Base-by-base conservation (phyloP, 92 coral and sea anemone species). In the Epizoanthus stellaris region DNA sequence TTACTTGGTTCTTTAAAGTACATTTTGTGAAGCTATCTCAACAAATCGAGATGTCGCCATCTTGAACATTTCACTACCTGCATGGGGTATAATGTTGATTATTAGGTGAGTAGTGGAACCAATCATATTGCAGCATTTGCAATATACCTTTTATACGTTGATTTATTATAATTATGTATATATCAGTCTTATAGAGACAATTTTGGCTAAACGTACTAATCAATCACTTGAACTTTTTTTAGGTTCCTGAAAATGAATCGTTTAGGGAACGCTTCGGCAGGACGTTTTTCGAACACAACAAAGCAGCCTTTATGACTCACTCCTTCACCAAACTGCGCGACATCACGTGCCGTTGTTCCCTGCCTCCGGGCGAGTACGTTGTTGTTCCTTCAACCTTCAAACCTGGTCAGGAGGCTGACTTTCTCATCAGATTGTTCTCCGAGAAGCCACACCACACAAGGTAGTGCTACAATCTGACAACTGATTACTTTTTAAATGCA, bases 331-430 rank as follows among this genome's bases (percentile, higher is more conserved):
- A 89, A 43, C 83, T 94, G 23, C 92, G 98, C 34, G 98, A 94
- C 75, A 92, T 94, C 66, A 88, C 93, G 34, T 87, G 95, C 53
- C 91, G 98, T 1, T 92, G 90, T 69, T 86, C 87, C 10, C 82
- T 94, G 11, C 84, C 85, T 20, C 91, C 89, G 14, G 98, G 95
- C 9, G 93, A 91, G 36, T 94, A 94, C 88, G 85, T 94, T 39
- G 86, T 94, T 70, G 86, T 94, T 5, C 98, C 98, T 15, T 94
- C 98, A 54, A 91, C 98, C 23, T 94, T 94, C 82, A 72, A 94
- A 64, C 89, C 93, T 6, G 91, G 91, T 19, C 93, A 94, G 25
- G 98, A 94, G 63, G 76, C 90, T 3, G 93, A 94, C 40, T 94
- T 91, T 61, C 87, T 94, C 40, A 77, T 94, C 9, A 85, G 98